These are phyloP conservation scores for Sebastes itinus DNA, from an alignment of 2,797 vertebrate genomes.

Conservation along the genomic window DNA sequence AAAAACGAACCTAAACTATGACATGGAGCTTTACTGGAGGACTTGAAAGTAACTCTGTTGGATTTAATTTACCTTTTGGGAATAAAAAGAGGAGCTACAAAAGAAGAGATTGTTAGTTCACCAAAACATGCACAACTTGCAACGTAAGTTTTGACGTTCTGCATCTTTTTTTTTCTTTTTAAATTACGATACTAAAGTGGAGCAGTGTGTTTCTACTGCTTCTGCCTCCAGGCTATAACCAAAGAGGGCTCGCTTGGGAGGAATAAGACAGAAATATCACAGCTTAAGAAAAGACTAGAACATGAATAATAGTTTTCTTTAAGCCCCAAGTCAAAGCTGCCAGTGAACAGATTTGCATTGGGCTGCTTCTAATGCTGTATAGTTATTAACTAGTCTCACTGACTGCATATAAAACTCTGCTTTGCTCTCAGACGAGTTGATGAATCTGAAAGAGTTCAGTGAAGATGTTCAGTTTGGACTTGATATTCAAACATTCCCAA, in stretches of 20 bases:
- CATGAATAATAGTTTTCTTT: conserved; percentile 13
- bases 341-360: conserved; percentile 10
- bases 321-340: conserved; percentile 8
- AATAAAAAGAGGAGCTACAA: conserved; percentile 44
- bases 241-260: neutral
- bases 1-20: conserved; percentile 32
- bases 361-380: neutral
- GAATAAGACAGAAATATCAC: conserved; percentile 17
- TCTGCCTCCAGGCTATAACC: neutral
- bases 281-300: conserved; percentile 8
- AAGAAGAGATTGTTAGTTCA: conserved; percentile 38
- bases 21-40: conserved; percentile 66
- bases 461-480: neutral
- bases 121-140: conserved; percentile 90
- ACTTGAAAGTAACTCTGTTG: conserved; percentile 50
- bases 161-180: neutral
- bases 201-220: neutral
- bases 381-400: conserved; percentile 1
- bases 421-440: neutral
- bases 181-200: neutral
- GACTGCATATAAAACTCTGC: conserved; percentile 3
- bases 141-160: conserved; percentile 88
- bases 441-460: neutral
- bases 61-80: conserved; percentile 60
- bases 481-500: neutral